Evolutionary conservation across 2,113 vertebrate species (phyloP), one percentile per base, ranked within the genome.

Genomic region (Lampris incognitus): DNA sequence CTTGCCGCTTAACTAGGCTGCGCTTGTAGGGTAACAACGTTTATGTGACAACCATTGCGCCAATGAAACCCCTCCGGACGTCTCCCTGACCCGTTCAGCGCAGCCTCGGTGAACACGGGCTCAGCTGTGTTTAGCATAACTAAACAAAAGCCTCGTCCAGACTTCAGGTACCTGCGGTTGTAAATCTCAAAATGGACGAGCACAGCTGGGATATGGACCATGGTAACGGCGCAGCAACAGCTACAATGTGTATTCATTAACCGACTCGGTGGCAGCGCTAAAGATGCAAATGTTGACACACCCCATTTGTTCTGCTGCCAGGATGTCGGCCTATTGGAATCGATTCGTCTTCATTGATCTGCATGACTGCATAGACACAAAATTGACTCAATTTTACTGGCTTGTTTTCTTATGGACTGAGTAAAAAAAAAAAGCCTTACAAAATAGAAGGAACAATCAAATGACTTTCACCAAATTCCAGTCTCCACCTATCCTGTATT

Each of bases 171-270:
- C 4, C 39, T 36, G 39, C 37, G 9, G 56, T 39, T 5, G 6
- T 5, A 38, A 1, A 38, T 39, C 9, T 9, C 36, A 38, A 39
- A 58, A 38, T n/a, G 11, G 60, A 62, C 8, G 13, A 44, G 2
- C 40, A 39, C 57, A 3, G 57, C 57, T 9, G 51, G 11, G 51
- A 54, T 10, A 54, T 54, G 51, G n/a, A 13, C 51, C 51, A 54
- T 54, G 51, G 51, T 54, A 54, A 54, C 51, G 4, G 10, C 51
- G n/a, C 51, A 2, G 51, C 51, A 54, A 54, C 10, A 11, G 49
- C 58, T 44, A 42, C 38, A 74, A 24, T 24, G 63, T 41, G 46
- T 1, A 1, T 72, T 72, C 76, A 50, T 68, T 69, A 72, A 70
- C 66, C 54, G 58, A 75, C 40, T 51, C 3, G 9, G 66, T 11